A percentile compares a stretch with the other conserved stretches of the same genome.
Conservation (phyloP, 2,797 vertebrate species). For the Pangasius krempfi region DNA sequence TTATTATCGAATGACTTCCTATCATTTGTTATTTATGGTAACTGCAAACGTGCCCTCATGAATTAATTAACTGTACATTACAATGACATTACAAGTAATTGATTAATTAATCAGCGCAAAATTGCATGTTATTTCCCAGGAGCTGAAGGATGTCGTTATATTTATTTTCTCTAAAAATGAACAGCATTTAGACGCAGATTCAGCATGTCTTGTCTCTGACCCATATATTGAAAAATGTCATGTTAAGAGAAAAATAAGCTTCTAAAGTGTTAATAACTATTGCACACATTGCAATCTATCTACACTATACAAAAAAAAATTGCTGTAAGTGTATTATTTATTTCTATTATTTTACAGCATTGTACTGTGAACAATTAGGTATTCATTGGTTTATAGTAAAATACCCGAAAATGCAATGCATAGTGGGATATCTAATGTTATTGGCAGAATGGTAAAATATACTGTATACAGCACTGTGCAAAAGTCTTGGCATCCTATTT, state of each 20-base stretch:
- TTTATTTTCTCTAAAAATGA: not conserved
- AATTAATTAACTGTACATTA: not conserved
- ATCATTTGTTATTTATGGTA: not conserved
- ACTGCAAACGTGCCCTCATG: not conserved
- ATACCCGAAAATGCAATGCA: no score
- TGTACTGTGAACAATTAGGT: no score
- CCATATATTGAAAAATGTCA: no score
- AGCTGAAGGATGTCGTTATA: not conserved
- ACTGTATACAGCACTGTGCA: no score
- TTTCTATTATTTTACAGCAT: no score
- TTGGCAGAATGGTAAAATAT: no score
- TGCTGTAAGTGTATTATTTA: not conserved
- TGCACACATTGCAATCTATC: not conserved
- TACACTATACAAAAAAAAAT: not conserved
- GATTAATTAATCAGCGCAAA: not conserved
- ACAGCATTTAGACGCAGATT: not conserved
- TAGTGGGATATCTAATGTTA: no score
- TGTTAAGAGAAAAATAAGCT: no score
- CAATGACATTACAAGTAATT: not conserved
- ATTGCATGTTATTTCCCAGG: not conserved
- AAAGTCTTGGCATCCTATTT: no score
- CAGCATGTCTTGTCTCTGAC: not conserved
- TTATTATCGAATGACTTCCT: not conserved
- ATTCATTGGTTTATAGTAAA: no score
- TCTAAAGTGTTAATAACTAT: not conserved